Percentiles rank a stretch among this genome's conserved stretches.
phyloP scores from a whole-genome alignment of 2,797 vertebrate genomes.

The Aeoliscus strigatus region DNA sequence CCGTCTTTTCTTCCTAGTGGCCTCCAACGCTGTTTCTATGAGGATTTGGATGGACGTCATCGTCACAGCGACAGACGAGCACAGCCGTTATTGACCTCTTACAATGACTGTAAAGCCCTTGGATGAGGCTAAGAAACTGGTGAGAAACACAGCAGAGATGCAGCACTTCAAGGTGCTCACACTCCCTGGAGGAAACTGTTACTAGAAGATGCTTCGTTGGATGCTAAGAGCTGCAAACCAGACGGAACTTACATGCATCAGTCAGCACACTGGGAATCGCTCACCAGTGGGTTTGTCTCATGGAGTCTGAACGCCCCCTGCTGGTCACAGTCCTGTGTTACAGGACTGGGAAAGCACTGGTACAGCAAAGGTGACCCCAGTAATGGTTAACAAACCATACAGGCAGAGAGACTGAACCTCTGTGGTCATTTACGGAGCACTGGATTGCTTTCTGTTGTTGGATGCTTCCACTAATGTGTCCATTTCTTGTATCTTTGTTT shows the following conservation, averaged over 20 bases:
- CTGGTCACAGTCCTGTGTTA: constrained; percentile 35
- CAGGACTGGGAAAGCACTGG: constrained; percentile 19
- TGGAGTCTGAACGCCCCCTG: constrained; percentile 32
- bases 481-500: constrained; percentile 15
- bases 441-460: constrained; percentile 12
- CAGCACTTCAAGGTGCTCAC: neutral
- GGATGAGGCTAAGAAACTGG: constrained; percentile 11
- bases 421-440: constrained; percentile 2
- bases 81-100: constrained; percentile 78
- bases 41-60: constrained; percentile 94
- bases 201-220: constrained; percentile 19
- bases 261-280: constrained; percentile 17
- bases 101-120: constrained; percentile 6
- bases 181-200: constrained; percentile 28
- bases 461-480: constrained; percentile 14
- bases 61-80: constrained; percentile 87
- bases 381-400: constrained; percentile 1
- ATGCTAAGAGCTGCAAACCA: constrained; percentile 13
- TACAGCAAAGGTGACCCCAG: constrained; percentile 4
- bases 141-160: neutral
- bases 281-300: constrained; percentile 23
- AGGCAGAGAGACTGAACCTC: neutral
- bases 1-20: constrained; percentile 88
- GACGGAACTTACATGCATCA: constrained; percentile 9
- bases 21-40: constrained; percentile 85